phyloP scores from a whole-genome alignment of 2,888 invertebrate species.

The Psylliodes chrysocephalus region DNA sequence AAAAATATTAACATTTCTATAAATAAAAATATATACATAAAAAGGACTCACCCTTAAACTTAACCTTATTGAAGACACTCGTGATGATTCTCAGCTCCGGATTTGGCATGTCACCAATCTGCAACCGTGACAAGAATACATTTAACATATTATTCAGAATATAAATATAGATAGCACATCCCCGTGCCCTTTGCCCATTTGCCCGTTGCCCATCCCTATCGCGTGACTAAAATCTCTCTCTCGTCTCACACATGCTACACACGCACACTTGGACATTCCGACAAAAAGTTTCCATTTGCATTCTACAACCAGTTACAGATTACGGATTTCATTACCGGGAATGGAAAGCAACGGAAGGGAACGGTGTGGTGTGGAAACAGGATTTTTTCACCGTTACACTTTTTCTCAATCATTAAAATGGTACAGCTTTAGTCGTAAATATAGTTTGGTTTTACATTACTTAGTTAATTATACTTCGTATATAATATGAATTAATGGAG shows the following conservation, averaged over 20 bases:
- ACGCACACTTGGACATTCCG: constrained; percentile 38
- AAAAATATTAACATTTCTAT: no score
- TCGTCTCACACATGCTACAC: constrained; percentile 48
- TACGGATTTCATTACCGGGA: constrained; percentile 29
- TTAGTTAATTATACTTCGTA: constrained; percentile 23
- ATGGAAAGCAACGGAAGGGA: no score
- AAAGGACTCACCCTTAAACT: constrained; percentile 78
- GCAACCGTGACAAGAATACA: constrained; percentile 61
- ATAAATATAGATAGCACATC: constrained; percentile 42
- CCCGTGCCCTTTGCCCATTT: no score
- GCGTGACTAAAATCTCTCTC: constrained; percentile 59
- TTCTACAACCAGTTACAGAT: constrained; percentile 29
- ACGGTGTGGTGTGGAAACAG: no score
- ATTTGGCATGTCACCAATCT: constrained; percentile 90
- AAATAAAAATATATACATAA: background rate
- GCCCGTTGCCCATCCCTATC: constrained; percentile 55
- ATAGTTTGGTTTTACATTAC: constrained; percentile 1
- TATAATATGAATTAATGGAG: no score
- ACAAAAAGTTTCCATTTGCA: constrained; percentile 35
- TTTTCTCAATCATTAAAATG: constrained; percentile 21
- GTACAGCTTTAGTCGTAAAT: constrained; percentile 15
- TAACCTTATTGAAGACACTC: constrained; percentile 87
- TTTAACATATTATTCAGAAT: constrained; percentile 47
- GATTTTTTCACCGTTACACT: constrained; percentile 10
- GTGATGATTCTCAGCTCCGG: constrained; percentile 88